Evolutionary conservation across 2,888 invertebrate species (phyloP).

Genomic region (Agrochola lychnidis): DNA sequence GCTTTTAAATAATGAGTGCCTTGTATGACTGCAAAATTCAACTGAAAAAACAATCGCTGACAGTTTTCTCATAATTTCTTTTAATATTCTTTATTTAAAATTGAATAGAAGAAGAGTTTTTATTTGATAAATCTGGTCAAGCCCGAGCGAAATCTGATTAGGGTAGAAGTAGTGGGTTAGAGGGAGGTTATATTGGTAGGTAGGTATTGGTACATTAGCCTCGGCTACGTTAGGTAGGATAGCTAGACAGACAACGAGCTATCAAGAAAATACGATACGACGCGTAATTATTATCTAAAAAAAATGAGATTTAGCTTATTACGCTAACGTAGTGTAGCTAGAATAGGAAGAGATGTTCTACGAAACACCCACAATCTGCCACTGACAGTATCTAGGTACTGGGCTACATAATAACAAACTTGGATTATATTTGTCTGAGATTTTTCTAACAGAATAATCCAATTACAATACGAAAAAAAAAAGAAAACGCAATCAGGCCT

Average conservation of each 20-base stretch:
- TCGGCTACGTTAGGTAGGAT: neutral
- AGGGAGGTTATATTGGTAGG: neutral
- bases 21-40: slow-evolving; percentile 69
- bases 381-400: neutral
- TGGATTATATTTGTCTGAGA: neutral
- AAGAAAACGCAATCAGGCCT: slow-evolving; percentile 14
- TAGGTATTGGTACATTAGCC: neutral
- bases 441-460: slow-evolving; percentile 5
- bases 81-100: slow-evolving; percentile 58
- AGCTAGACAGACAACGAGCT: neutral
- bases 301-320: neutral
- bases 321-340: neutral
- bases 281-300: neutral
- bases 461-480: slow-evolving; percentile 13
- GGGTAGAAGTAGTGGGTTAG: neutral
- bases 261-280: neutral
- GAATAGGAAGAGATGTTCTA: neutral
- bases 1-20: slow-evolving; percentile 67
- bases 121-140: slow-evolving; percentile 6
- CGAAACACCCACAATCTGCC: neutral
- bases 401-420: neutral
- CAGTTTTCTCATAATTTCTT: slow-evolving; percentile 31
- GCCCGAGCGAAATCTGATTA: neutral
- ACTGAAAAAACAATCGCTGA: slow-evolving; percentile 58
- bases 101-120: slow-evolving; percentile 23